Conservation (phyloP, 2,888 invertebrate genomes). For the Drosophila mayaguana region DNA sequence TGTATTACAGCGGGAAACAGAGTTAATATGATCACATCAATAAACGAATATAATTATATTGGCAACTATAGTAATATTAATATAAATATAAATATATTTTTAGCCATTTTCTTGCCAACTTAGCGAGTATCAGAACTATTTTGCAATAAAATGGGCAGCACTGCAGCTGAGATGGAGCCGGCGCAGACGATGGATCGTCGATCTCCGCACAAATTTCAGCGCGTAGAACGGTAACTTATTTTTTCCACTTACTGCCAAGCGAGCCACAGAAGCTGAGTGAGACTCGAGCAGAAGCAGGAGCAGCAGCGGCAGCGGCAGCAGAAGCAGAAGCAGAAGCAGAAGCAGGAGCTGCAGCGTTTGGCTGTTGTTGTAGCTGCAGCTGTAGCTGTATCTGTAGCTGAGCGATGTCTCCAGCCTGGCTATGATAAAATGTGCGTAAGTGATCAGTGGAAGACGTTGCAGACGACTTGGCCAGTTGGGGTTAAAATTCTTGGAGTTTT, state of each 20-base stretch:
- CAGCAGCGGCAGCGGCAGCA: neutral
- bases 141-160: constrained; percentile 20
- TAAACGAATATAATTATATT: no score
- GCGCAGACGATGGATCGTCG: constrained; percentile 52
- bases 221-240: constrained; percentile 83
- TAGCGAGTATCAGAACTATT: neutral
- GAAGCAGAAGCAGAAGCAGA: neutral
- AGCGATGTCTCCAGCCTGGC: constrained; percentile 76
- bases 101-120: no score
- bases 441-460: constrained; percentile 66
- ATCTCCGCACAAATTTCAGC: constrained; percentile 80
- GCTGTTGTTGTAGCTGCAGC: constrained; percentile 1
- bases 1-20: no score
- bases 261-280: constrained; percentile 27
- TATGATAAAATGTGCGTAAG: constrained; percentile 80
- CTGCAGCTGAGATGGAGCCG: constrained; percentile 18
- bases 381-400: constrained; percentile 20
- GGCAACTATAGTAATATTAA: no score
- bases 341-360: neutral
- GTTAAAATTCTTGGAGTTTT: constrained; percentile 70
- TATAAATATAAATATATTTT: no score
- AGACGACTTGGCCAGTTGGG: constrained; percentile 58
- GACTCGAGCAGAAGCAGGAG: constrained; percentile 3
- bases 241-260: constrained; percentile 78
- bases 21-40: no score